phyloP scores from a whole-genome alignment of 2,113 vertebrate species.

The Copsychus sechellarum region DNA sequence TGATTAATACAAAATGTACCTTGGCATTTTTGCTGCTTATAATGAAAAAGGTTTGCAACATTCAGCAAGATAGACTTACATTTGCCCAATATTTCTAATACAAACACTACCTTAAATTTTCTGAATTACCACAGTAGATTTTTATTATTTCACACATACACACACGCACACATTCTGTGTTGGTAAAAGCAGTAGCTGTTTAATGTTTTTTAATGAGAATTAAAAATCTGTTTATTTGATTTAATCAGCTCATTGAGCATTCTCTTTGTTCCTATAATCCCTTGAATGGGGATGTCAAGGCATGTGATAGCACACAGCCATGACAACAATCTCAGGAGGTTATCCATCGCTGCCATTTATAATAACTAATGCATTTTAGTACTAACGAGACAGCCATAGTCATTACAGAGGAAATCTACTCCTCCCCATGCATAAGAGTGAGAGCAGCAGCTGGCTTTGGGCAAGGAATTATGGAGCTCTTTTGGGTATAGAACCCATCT shows the following conservation, averaged over 20 bases:
- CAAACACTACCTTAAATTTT: conserved; percentile 56
- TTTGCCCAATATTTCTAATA: conserved; percentile 46
- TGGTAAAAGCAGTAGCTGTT: conserved; percentile 33
- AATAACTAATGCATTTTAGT: conserved; percentile 17
- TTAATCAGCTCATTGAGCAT: conserved; percentile 35
- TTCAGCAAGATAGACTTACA: conserved; percentile 48
- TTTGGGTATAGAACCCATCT: not conserved
- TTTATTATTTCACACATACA: not conserved
- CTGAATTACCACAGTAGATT: conserved; percentile 13
- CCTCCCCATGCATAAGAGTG: not conserved
- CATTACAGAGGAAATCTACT: not conserved
- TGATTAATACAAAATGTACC: conserved; percentile 77
- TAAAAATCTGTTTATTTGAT: conserved; percentile 53
- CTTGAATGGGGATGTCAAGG: conserved; percentile 42
- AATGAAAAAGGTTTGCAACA: conserved; percentile 71
- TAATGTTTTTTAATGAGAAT: conserved; percentile 50
- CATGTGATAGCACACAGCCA: not conserved
- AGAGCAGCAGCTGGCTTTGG: not conserved
- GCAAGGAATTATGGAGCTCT: not conserved
- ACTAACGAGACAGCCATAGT: not conserved
- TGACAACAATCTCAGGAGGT: conserved; percentile 34
- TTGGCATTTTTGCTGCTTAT: conserved; percentile 73
- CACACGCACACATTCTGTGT: not conserved
- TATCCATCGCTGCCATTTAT: not conserved
- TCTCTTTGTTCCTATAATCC: conserved; percentile 54